Evolutionary conservation across 2,888 invertebrate species (phyloP), one percentile per base, ranked within the genome.

Genomic region (Meganola albula): DNA sequence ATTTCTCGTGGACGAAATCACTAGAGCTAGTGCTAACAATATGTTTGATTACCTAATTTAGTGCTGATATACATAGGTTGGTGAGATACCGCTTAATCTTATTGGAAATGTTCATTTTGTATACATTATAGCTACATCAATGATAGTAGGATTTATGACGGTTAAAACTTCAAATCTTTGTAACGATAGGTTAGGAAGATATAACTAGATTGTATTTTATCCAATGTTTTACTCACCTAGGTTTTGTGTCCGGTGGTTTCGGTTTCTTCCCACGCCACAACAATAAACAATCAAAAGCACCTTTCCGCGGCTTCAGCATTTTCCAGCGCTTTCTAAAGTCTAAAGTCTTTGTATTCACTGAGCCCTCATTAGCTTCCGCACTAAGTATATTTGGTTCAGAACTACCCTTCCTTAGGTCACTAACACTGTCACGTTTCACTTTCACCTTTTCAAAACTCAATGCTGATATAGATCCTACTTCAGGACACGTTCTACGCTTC

Each of bases 221-320:
- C n/a, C n/a, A 48, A 38, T 31, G 5, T 29, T 20, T 37, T 31
- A 77, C 84, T 82, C 51, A 85, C 86, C 67, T 74, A 42, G 33
- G 52, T 26, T 53, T 38, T 25, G 59, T 58, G 39, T 72, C 69
- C 35, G 58, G 54, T 12, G 61, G 51, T 18, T 60, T 63, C 27
- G 68, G 54, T 53, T 74, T 82, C 55, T 76, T 84, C 44, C 74
- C 70, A 36, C 82, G 77, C 85, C 85, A 86, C 23, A 68, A 66
- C 21, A 85, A 56, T 49, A 86, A 60, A 53, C 80, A 82, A 53
- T 83, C 82, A 42, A 86, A 78, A 18, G 80, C 63, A 16, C 75
- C 75, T 61, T 79, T 86, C 29, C 68, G 67, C 5, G 75, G 75
- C 45, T 71, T 80, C 16, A 82, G 52, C 34, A 78, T 50, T 42